A percentile compares a stretch with the other conserved stretches of the same genome.
These are phyloP conservation scores for Poeciliopsis gracilis DNA, from an alignment of 2,797 vertebrate species.

Conservation along the genomic window DNA sequence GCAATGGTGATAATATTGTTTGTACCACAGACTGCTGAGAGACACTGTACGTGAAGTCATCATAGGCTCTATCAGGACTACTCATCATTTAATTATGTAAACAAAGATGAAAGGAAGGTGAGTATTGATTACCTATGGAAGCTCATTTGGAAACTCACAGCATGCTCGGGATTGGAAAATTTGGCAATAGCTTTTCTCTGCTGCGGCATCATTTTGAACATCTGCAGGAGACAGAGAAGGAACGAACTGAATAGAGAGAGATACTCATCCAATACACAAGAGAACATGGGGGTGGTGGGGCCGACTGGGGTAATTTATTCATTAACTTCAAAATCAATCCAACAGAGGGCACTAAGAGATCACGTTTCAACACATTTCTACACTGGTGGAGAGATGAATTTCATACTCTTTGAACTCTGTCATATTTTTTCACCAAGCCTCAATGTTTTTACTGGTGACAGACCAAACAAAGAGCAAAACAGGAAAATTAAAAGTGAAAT, in stretches of 20 bases:
- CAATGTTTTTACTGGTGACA: neutral
- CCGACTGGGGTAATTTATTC: slow-evolving; percentile 18
- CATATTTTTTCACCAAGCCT: neutral
- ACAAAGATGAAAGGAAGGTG: slow-evolving; percentile 3
- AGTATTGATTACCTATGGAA: slow-evolving; percentile 90
- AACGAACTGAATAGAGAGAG: neutral
- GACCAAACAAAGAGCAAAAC: neutral
- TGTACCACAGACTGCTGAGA: slow-evolving; percentile 22
- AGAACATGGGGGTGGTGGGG: slow-evolving; percentile 55
- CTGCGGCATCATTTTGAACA: slow-evolving; percentile 95
- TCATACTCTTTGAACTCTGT: neutral
- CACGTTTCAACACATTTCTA: slow-evolving; percentile 22
- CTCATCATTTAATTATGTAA: neutral
- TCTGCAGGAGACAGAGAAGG: slow-evolving; percentile 76
- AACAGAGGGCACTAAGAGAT: slow-evolving; percentile 67
- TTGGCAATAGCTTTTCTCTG: slow-evolving; percentile 95
- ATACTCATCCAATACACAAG: slow-evolving; percentile 39
- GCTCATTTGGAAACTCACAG: slow-evolving; percentile 93
- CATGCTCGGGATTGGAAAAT: slow-evolving; percentile 91
- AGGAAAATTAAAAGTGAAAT: neutral
- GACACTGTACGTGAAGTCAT: slow-evolving; percentile 4
- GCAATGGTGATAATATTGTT: slow-evolving; percentile 61
- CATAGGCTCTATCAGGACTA: neutral
- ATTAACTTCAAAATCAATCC: slow-evolving; percentile 17
- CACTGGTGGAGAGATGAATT: neutral